These are phyloP conservation scores for Philonicus albiceps DNA, from an alignment of 2,888 invertebrate genomes.

Conservation along the genomic window DNA sequence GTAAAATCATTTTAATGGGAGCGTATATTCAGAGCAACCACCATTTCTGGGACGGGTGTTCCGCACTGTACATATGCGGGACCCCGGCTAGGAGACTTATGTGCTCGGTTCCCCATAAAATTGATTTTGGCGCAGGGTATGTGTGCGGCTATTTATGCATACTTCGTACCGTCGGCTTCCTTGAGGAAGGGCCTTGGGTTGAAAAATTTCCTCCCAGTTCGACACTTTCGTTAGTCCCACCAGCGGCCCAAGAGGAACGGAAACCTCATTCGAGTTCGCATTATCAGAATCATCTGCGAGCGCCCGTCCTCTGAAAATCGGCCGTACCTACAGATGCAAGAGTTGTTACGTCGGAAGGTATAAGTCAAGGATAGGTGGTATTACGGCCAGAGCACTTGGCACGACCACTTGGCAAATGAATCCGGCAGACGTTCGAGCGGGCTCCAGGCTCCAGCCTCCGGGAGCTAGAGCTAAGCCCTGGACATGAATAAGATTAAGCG, in stretches of 20 bases:
- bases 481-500: constrained; percentile 40
- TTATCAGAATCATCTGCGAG: background rate
- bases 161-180: background rate
- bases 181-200: background rate
- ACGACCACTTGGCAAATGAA: background rate
- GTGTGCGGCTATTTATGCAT: constrained; percentile 2
- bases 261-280: background rate
- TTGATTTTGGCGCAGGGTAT: background rate
- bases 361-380: constrained; percentile 37
- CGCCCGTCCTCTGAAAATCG: background rate
- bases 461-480: background rate
- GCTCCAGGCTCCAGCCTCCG: background rate
- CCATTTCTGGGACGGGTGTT: background rate
- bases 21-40: background rate
- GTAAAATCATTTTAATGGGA: constrained; percentile 27
- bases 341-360: background rate
- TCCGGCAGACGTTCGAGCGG: background rate
- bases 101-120: constrained; percentile 2
- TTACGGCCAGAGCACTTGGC: constrained; percentile 2
- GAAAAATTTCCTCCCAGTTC: background rate
- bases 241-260: background rate
- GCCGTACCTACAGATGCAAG: background rate
- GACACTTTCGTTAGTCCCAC: background rate
- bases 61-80: background rate
- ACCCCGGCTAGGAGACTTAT: background rate